Percentiles rank a stretch among this genome's conserved stretches.
Evolutionary conservation across 2,888 invertebrate genomes (phyloP).

Genomic region (Trichogramma dendrolimi): DNA sequence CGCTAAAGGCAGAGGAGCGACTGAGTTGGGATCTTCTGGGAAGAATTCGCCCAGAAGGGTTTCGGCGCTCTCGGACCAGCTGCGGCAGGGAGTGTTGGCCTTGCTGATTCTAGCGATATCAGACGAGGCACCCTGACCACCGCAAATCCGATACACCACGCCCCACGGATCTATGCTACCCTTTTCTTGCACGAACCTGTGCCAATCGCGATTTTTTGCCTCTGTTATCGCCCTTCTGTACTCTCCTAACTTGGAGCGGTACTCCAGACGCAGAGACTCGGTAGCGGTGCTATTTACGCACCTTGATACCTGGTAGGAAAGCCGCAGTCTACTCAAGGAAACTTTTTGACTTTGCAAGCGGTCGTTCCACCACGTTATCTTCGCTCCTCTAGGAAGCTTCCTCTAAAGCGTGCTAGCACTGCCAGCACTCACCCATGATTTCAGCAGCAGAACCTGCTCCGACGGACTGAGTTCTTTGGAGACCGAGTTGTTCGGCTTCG

Average conservation of each 20-base stretch:
- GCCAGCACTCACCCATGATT: no score
- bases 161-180: background rate
- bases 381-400: no score
- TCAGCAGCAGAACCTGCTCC: no score
- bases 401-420: no score
- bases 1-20: background rate
- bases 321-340: no score
- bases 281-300: fast-evolving
- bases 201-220: background rate
- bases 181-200: background rate
- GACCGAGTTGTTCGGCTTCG: no score
- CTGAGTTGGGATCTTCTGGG: background rate
- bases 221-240: background rate
- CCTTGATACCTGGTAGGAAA: no score
- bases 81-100: background rate
- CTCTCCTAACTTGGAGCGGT: background rate
- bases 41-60: background rate
- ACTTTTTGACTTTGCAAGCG: no score
- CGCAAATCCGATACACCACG: background rate
- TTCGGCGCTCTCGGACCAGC: background rate
- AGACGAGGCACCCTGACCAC: background rate
- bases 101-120: background rate
- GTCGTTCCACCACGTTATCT: no score
- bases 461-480: no score
- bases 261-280: no score